phyloP scores from a whole-genome alignment of 2,113 vertebrate genomes.

The Fregata magnificens region DNA sequence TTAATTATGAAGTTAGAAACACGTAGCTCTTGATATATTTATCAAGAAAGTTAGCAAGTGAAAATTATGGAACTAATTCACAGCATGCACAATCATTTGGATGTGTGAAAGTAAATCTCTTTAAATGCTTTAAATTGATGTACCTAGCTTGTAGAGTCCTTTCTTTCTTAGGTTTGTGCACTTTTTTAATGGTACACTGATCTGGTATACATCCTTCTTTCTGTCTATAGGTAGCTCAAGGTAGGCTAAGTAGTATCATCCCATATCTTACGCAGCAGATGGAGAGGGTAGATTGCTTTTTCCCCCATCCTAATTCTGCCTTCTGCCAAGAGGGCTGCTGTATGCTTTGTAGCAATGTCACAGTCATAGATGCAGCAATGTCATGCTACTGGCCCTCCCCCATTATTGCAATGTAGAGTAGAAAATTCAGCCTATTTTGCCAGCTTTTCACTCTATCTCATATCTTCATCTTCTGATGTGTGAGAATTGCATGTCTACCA shows the following conservation, averaged over 20 bases:
- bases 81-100: neutral
- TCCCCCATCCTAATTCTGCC: neutral
- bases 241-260: neutral
- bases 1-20: neutral
- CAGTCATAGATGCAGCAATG: neutral
- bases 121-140: neutral
- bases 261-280: fast-evolving
- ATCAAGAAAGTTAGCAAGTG: neutral
- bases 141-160: neutral
- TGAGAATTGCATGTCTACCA: neutral
- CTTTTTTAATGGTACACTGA: neutral
- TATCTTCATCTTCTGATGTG: neutral
- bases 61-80: neutral
- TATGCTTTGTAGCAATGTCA: neutral
- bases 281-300: neutral
- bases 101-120: neutral
- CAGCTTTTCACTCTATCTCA: neutral
- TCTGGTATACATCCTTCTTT: neutral
- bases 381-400: neutral
- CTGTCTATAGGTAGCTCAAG: neutral
- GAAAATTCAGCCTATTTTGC: neutral
- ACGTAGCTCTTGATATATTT: neutral
- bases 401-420: neutral
- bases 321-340: neutral
- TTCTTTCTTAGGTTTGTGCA: neutral